Conservation (phyloP, 1,140 invertebrate genomes). For the Berghia stephanieae region DNA sequence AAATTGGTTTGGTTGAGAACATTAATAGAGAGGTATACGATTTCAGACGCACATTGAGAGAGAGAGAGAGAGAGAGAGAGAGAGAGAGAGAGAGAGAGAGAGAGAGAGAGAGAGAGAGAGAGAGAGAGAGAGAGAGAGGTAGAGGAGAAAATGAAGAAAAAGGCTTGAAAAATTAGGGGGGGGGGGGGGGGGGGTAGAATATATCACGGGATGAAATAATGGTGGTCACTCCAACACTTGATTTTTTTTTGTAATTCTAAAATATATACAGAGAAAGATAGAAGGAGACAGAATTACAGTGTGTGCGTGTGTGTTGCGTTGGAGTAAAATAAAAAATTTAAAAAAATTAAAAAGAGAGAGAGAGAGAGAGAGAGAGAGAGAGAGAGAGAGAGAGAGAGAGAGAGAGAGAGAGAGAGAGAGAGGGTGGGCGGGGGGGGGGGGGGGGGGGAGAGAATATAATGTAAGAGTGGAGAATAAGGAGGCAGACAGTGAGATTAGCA, state of each 20-base stretch:
- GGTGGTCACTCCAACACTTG: neutral
- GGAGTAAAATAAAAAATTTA: neutral
- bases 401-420: constrained; percentile 1
- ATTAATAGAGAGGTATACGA: no score
- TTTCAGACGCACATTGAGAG: no score
- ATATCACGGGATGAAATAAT: neutral
- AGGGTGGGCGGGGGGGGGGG: neutral
- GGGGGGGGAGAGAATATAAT: neutral
- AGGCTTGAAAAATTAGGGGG: no score
- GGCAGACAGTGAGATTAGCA: no score
- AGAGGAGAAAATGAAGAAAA: neutral
- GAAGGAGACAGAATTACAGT: neutral
- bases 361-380: constrained; percentile 8
- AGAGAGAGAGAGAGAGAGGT: neutral
- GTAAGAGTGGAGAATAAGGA: no score
- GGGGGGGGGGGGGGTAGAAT: neutral
- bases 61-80: no score
- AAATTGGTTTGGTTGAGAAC: no score
- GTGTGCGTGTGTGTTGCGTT: neutral
- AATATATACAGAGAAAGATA: neutral
- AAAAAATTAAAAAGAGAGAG: neutral
- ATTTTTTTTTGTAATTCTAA: neutral
- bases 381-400: constrained; percentile 25
- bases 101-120: neutral
- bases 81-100: neutral